Evolutionary conservation across 2,113 vertebrate species (phyloP).

Genomic region (Penelope pileata): DNA sequence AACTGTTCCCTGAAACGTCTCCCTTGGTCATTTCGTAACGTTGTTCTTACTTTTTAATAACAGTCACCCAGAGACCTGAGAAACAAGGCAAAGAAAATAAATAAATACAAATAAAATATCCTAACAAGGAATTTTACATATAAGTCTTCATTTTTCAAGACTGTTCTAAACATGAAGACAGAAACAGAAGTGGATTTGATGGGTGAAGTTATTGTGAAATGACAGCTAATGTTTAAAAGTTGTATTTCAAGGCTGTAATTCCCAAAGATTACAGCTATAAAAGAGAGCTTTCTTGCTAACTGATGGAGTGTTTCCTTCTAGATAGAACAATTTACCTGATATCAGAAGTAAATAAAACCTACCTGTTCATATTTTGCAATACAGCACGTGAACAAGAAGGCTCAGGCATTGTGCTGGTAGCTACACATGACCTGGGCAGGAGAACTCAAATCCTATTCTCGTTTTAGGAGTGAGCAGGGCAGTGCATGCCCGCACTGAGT

Average conservation of each 20-base stretch:
- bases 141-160: conserved; percentile 37
- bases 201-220: conserved; percentile 26
- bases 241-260: conserved; percentile 30
- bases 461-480: neutral
- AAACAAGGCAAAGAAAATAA: conserved; percentile 20
- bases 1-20: conserved; percentile 17
- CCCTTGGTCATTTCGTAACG: conserved; percentile 6
- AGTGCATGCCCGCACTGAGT: neutral
- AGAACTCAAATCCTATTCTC: neutral
- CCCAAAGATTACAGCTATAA: conserved; percentile 31
- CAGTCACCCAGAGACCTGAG: conserved; percentile 20
- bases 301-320: conserved; percentile 40
- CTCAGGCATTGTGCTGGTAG: neutral
- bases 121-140: conserved; percentile 19
- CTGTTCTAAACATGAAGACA: conserved; percentile 9
- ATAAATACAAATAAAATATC: conserved; percentile 8
- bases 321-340: conserved; percentile 41
- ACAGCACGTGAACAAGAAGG: neutral
- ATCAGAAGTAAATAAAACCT: conserved; percentile 52
- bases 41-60: conserved; percentile 31
- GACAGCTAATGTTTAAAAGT: conserved; percentile 49
- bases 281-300: conserved; percentile 35
- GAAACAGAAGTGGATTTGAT: conserved; percentile 12
- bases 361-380: conserved; percentile 12
- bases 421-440: neutral